phyloP scores from a whole-genome alignment of 2,113 vertebrate species.

The Mesitornis unicolor region DNA sequence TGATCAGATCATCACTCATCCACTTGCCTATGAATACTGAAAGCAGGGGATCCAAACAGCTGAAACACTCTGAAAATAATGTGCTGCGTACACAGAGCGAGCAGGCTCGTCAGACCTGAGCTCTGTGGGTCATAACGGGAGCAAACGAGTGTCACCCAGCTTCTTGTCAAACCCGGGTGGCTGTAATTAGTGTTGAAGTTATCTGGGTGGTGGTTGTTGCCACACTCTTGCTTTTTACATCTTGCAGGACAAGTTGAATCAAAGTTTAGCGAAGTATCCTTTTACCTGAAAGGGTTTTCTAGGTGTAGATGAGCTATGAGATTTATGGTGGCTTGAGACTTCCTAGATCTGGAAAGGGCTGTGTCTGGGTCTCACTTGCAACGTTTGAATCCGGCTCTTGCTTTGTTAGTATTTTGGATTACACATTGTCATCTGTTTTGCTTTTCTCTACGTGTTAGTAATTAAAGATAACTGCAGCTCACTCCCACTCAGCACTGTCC shows the following conservation, averaged over 20 bases:
- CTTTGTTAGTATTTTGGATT: not conserved
- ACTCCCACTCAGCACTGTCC: not conserved
- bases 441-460: not conserved
- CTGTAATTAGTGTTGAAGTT: not conserved
- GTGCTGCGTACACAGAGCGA: accelerated
- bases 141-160: not conserved
- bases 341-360: not conserved
- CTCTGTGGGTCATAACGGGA: not conserved
- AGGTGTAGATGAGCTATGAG: not conserved
- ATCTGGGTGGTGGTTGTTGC: not conserved
- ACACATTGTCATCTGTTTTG: not conserved
- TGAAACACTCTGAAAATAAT: not conserved
- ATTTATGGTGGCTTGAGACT: not conserved
- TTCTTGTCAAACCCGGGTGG: not conserved
- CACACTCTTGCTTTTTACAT: not conserved
- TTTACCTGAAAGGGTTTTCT: not conserved
- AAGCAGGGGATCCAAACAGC: not conserved
- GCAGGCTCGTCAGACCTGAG: not conserved
- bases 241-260: not conserved
- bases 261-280: not conserved
- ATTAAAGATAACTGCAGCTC: not conserved
- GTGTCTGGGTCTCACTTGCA: not conserved
- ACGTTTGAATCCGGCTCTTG: not conserved
- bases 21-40: not conserved
- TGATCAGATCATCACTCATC: not conserved